Conservation (phyloP, 2,888 invertebrate species). For the Tridacna crocea region DNA sequence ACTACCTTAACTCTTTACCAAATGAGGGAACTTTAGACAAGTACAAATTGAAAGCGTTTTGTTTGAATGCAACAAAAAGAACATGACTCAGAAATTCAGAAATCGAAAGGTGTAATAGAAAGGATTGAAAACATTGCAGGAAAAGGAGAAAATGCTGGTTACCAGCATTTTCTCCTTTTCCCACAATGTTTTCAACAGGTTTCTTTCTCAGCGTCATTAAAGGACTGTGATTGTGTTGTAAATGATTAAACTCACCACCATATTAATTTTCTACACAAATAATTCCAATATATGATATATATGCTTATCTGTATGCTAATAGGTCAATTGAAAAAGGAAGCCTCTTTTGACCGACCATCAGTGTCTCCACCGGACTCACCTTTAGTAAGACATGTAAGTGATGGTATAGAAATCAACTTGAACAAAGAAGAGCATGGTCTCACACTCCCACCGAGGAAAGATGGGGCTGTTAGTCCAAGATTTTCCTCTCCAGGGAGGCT, state of each 20-base stretch:
- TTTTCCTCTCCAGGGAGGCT: slow-evolving; percentile 69
- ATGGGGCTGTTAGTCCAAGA: slow-evolving; percentile 60
- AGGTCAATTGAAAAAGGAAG: slow-evolving; percentile 73
- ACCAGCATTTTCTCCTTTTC: neutral
- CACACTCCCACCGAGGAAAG: slow-evolving; percentile 41
- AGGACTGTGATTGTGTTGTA: no score
- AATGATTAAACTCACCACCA: no score
- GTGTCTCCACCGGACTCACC: slow-evolving; percentile 73
- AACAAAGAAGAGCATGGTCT: slow-evolving; percentile 35
- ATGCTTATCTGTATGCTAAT: neutral
- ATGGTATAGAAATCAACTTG: slow-evolving; percentile 31
- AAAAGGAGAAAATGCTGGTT: neutral
- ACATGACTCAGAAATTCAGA: no score
- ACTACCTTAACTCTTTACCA: no score
- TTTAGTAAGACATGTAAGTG: slow-evolving; percentile 49
- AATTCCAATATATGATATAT: no score
- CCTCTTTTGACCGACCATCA: slow-evolving; percentile 74
- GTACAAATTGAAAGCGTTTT: no score
- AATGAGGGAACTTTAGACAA: no score
- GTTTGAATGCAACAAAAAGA: no score
- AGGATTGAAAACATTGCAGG: neutral
- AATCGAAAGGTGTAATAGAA: neutral
- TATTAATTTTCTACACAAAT: no score
- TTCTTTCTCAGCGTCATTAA: no score
- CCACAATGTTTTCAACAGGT: neutral